Percentiles rank a stretch among this genome's conserved stretches.
phyloP scores from a whole-genome alignment of 2,113 vertebrate genomes.

The Saguinus imperator region DNA sequence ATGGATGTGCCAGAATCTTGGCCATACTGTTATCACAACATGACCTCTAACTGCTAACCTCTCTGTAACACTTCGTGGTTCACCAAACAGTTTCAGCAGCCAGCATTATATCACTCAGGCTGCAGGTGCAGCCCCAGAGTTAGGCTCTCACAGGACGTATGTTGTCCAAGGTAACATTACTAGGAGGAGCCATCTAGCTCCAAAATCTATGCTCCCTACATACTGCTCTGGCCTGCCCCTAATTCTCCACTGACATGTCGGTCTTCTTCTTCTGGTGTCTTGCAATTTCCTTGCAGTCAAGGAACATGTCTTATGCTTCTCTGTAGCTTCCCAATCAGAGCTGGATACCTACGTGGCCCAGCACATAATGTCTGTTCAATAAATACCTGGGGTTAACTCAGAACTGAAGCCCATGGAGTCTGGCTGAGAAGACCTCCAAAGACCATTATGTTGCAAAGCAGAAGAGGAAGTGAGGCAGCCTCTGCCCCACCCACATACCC shows the following conservation, averaged over 20 bases:
- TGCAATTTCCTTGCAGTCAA: neutral
- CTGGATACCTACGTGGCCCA: accelerated
- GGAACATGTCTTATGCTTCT: neutral
- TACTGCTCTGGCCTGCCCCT: neutral
- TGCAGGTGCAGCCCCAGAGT: neutral
- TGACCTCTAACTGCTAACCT: neutral
- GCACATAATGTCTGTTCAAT: neutral
- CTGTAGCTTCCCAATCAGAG: neutral
- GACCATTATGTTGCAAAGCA: neutral
- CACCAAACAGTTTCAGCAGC: neutral
- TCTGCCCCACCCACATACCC: no score
- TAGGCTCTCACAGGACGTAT: neutral
- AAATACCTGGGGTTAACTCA: neutral
- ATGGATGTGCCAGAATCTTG: neutral
- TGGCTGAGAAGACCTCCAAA: neutral
- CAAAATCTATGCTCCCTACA: neutral
- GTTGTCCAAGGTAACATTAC: neutral
- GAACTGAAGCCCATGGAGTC: accelerated
- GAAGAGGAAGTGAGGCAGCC: neutral
- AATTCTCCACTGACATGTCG: neutral
- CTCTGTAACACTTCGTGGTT: neutral
- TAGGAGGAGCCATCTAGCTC: neutral
- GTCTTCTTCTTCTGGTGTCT: neutral
- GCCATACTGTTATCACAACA: neutral
- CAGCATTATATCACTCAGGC: neutral